Evolutionary conservation across 2,888 invertebrate genomes (phyloP), one percentile per base, ranked within the genome.

Genomic region (Portevinia maculata): DNA sequence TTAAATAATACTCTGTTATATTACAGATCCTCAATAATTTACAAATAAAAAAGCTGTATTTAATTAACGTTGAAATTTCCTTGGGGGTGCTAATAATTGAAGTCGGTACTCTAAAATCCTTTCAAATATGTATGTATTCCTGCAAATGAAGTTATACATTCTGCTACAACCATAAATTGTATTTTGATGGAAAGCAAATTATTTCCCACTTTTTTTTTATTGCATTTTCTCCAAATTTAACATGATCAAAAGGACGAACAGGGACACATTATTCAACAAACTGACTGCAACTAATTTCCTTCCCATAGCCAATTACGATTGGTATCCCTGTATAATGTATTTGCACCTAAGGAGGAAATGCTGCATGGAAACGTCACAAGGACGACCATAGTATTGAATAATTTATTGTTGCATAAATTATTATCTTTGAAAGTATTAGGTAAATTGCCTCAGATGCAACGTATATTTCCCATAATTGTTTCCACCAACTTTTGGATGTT

Each of bases 331-430:
- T 32, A 7, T 8, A n/a, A 44, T 7, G 19, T 8, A 41, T 30
- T 8, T 53, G 7, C 52, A 6, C 6, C n/a, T n/a, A 46, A 11
- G 17, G 4, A 8, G 48, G 24, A 30, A 44, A 53, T 39, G 30
- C 37, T 41, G 50, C 19, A 41, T 57, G 59, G 37, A 53, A 48
- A 11, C 44, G 17, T 55, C 69, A 60, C 28, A 50, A 34, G 57
- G 50, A 62, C 55, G 17, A 62, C 15, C 50, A 37, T 39, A 28
- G 11, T 32, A 50, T 50, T 39, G 59, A 70, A 64, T 75, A 44
- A 50, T 75, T 59, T 37, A 79, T 52, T 81, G 76, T 76, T 71
- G 64, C 76, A 81, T 81, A 76, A 81, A 81, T 76, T 81, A 81
- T 76, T 81, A 81, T 70, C 59, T 64, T 46, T 53, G 19, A 28